Percentiles rank a stretch among this genome's conserved stretches.
phyloP scores from a whole-genome alignment of 2,797 vertebrate species.

The Urophycis tenuis region DNA sequence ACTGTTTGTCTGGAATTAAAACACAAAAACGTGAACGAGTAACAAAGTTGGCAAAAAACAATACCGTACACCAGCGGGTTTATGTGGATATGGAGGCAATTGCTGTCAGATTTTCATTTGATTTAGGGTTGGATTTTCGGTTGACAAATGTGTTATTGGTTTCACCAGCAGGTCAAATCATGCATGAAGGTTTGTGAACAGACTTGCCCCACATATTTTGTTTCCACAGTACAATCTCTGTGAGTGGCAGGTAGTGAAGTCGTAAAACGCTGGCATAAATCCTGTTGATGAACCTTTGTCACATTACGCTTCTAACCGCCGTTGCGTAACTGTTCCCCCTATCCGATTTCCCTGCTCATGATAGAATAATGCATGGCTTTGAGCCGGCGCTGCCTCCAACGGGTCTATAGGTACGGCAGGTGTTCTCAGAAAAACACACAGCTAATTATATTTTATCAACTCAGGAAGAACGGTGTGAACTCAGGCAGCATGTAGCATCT shows the following conservation, averaged over 20 bases:
- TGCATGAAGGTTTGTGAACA: neutral
- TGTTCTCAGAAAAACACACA: conserved; percentile 42
- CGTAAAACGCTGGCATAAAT: neutral
- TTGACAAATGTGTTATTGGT: neutral
- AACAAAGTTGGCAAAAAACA: neutral
- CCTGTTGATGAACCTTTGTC: neutral
- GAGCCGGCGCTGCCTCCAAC: conserved; percentile 15
- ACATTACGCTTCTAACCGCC: neutral
- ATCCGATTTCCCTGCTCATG: neutral
- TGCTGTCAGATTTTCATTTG: neutral
- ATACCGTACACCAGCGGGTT: neutral
- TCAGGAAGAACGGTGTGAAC: conserved; percentile 36
- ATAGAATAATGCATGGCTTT: conserved; percentile 8
- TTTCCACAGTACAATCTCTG: neutral
- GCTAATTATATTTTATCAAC: conserved; percentile 46
- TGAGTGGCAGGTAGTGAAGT: neutral
- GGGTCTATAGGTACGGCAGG: conserved; percentile 34
- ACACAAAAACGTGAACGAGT: neutral
- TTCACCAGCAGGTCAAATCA: neutral
- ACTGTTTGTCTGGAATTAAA: neutral
- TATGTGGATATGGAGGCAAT: neutral
- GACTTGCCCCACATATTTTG: neutral
- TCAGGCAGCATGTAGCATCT: conserved; percentile 24
- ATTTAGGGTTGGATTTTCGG: neutral
- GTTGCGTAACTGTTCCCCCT: neutral